phyloP scores from a whole-genome alignment of 2,888 invertebrate genomes.

The Coelogynopora nodosa region DNA sequence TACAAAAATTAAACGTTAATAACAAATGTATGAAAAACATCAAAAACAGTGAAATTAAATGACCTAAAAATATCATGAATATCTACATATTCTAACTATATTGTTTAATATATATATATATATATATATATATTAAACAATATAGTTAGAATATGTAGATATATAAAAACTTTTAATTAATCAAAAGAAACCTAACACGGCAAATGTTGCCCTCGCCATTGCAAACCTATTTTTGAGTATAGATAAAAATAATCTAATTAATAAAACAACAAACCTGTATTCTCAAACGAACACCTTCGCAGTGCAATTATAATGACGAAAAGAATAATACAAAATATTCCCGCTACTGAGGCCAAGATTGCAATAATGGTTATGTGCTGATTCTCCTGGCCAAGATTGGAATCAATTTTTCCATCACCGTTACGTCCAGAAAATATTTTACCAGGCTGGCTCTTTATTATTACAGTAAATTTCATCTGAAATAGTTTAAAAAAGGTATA shows the following conservation, averaged over 20 bases:
- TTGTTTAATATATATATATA: neutral
- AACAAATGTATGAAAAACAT: too few relatives aligned
- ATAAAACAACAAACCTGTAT: neutral
- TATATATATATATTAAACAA: neutral
- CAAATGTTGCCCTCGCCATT: too few relatives aligned
- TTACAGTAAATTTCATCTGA: neutral
- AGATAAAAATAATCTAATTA: neutral
- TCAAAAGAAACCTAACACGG: too few relatives aligned
- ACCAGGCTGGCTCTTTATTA: neutral
- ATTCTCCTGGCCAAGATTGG: neutral
- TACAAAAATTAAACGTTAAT: too few relatives aligned
- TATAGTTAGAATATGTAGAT: neutral
- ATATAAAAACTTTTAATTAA: too few relatives aligned
- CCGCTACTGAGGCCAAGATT: neutral
- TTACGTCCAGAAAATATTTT: neutral
- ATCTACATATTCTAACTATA: too few relatives aligned
- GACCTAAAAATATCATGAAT: too few relatives aligned
- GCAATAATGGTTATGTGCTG: neutral
- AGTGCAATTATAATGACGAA: neutral
- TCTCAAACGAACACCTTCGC: neutral
- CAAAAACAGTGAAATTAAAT: too few relatives aligned
- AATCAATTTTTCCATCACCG: neutral
- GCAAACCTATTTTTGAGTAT: neutral
- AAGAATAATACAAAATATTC: conserved; percentile 12
- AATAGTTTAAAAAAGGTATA: neutral